Evolutionary conservation across 1,140 invertebrate species (phyloP).

Genomic region (Megalonaias nervosa): DNA sequence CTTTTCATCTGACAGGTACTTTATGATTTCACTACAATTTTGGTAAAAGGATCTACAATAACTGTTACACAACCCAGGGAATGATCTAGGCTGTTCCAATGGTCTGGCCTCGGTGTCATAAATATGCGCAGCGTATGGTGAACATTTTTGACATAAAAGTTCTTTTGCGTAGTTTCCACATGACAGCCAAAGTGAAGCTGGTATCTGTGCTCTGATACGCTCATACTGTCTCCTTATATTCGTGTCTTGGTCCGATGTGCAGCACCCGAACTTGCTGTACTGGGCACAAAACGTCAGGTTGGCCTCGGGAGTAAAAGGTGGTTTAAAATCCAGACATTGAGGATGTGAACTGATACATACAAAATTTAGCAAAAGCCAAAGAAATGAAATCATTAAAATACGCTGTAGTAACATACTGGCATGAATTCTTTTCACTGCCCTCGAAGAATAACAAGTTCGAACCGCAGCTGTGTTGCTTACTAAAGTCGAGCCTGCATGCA

Average conservation of each 20-base stretch:
- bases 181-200: conserved; percentile 14
- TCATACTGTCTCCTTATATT: conserved; percentile 34
- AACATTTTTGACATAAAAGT: conserved; percentile 63
- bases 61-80: conserved; percentile 56
- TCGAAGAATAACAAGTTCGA: too few species aligned
- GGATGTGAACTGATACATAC: conserved; percentile 44
- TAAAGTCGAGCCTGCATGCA: too few species aligned
- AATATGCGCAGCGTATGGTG: conserved; percentile 64
- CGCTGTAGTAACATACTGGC: too few species aligned
- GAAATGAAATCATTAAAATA: too few species aligned
- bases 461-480: too few species aligned
- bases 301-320: conserved; percentile 56
- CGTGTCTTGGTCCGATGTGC: conserved; percentile 45
- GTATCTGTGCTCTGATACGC: conserved; percentile 17
- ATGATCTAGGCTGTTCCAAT: conserved; percentile 27
- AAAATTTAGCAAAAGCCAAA: too few species aligned
- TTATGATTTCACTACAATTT: conserved; percentile 44
- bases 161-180: conserved; percentile 48
- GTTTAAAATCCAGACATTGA: conserved; percentile 65
- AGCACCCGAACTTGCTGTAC: conserved; percentile 63
- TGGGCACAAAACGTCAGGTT: conserved; percentile 55
- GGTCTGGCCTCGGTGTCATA: conserved; percentile 53
- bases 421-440: too few species aligned
- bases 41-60: conserved; percentile 55
- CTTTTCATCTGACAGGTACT: conserved; percentile 1